Percentiles rank a stretch among this genome's conserved stretches.
phyloP scores from a whole-genome alignment of 1,140 invertebrate genomes.

The Chrysomallon squamiferum region DNA sequence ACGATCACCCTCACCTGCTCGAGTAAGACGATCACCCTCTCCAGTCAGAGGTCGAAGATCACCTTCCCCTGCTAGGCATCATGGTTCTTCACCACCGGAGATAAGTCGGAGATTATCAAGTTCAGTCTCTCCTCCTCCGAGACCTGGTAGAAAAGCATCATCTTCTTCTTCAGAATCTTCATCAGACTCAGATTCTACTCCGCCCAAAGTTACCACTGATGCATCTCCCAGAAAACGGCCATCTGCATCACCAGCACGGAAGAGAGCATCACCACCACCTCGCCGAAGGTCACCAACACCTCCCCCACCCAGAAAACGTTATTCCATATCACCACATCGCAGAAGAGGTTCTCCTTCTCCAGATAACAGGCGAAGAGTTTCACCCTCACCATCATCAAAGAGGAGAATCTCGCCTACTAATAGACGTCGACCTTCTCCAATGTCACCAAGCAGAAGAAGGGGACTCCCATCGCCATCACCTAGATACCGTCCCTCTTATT shows the following conservation, averaged over 20 bases:
- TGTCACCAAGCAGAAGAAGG: too few relatives aligned
- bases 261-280: background rate
- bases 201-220: background rate
- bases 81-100: slow-evolving; percentile 3
- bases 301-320: background rate
- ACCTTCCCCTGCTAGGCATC: slow-evolving; percentile 3
- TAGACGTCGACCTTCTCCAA: too few relatives aligned
- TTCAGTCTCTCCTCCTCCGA: slow-evolving; percentile 8
- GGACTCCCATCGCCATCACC: too few relatives aligned
- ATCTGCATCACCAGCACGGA: slow-evolving; percentile 6
- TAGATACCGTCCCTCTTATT: too few relatives aligned
- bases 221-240: background rate
- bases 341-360: background rate
- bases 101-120: slow-evolving; percentile 7
- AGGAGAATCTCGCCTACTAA: too few relatives aligned
- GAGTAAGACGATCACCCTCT: slow-evolving; percentile 9
- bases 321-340: background rate
- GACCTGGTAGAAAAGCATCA: slow-evolving; percentile 1
- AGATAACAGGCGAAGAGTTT: background rate
- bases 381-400: too few relatives aligned
- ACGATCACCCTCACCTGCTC: slow-evolving; percentile 10
- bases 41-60: slow-evolving; percentile 7
- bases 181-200: slow-evolving; percentile 17
- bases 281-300: slow-evolving; percentile 6
- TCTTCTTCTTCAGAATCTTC: slow-evolving; percentile 7